Evolutionary conservation across 2,888 invertebrate species (phyloP).

Genomic region (Hyalella azteca): DNA sequence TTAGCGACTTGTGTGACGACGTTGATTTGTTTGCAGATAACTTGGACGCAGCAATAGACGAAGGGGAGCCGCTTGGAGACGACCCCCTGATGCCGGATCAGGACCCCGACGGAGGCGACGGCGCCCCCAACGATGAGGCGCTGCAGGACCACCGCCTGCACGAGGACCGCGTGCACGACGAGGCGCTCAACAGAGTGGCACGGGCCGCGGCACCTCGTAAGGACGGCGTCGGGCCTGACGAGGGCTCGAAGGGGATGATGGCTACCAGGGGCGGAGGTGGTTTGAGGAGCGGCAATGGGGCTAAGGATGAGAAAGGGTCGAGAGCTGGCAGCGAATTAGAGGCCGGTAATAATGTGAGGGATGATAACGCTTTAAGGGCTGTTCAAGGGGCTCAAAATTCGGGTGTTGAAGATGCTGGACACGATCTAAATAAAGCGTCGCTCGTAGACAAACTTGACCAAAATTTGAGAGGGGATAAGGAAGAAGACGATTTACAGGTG

Average conservation of each 20-base stretch:
- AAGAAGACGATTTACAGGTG: background rate
- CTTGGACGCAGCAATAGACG: conserved; percentile 30
- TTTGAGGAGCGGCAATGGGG: background rate
- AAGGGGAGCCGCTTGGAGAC: conserved; percentile 1
- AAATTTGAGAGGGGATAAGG: background rate
- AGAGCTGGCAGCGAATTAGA: too few relatives aligned
- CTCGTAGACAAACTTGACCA: background rate
- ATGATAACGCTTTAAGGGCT: background rate
- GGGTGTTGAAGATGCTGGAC: background rate
- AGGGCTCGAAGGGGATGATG: background rate
- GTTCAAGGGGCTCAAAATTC: background rate
- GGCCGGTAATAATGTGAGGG: background rate
- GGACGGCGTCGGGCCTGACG: background rate
- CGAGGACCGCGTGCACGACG: conserved; percentile 36
- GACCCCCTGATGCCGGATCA: conserved; percentile 36
- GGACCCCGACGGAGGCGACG: conserved; percentile 35
- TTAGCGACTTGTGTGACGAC: too few relatives aligned
- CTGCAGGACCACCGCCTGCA: conserved; percentile 33
- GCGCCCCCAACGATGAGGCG: background rate
- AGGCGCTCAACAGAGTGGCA: background rate
- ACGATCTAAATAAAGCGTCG: background rate
- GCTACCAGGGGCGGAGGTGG: background rate
- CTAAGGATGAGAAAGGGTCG: background rate
- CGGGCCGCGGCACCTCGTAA: background rate
- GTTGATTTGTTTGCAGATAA: background rate